A percentile compares a stretch with the other conserved stretches of the same genome.
These are phyloP conservation scores for Octodon degus DNA, from an alignment of 2,113 vertebrate species.

Conservation along the genomic window DNA sequence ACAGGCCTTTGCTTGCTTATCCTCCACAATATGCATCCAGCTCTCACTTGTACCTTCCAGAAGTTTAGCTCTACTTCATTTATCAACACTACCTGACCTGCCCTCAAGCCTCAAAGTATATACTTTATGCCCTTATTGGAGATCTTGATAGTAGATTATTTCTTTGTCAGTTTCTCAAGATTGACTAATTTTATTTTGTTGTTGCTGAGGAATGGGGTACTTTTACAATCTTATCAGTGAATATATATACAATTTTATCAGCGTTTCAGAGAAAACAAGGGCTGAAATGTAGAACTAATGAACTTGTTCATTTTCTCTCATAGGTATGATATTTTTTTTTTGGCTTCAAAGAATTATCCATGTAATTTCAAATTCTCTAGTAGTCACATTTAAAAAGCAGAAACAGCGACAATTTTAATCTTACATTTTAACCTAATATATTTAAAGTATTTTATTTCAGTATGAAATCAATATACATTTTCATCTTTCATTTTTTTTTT, in stretches of 20 bases:
- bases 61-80: not conserved
- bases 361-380: slow-evolving; percentile 26
- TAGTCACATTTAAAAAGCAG: not conserved
- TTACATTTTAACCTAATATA: not conserved
- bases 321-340: not conserved
- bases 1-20: not conserved
- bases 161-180: not conserved
- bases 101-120: not conserved
- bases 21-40: not conserved
- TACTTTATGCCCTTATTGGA: not conserved
- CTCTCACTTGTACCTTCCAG: not conserved
- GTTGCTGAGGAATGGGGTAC: not conserved
- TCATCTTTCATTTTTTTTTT: not conserved
- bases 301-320: not conserved
- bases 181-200: not conserved
- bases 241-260: not conserved
- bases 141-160: not conserved
- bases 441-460: slow-evolving; percentile 38
- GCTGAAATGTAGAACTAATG: not conserved
- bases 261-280: not conserved
- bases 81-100: not conserved
- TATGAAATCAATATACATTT: not conserved
- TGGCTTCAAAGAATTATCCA: not conserved
- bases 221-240: not conserved
- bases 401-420: not conserved